Percentiles rank a stretch among this genome's conserved stretches.
Conservation (phyloP, 2,888 invertebrate genomes). For the Linnaemya vulpina region DNA sequence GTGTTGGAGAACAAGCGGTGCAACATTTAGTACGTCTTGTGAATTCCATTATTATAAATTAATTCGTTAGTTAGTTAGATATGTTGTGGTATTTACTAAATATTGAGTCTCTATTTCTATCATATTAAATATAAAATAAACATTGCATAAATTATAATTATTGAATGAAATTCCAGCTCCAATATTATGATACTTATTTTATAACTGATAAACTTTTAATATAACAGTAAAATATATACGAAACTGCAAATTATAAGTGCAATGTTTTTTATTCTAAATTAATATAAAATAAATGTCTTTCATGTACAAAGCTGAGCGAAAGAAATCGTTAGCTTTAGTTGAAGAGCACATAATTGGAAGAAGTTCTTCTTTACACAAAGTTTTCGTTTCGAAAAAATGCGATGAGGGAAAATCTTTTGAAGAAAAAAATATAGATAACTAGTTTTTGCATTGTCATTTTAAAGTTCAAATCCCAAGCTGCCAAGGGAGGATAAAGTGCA, state of each 20-base stretch:
- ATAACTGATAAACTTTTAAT: slow-evolving; percentile 1
- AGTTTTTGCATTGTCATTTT: too few relatives aligned
- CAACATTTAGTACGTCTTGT: too few relatives aligned
- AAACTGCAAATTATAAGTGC: slow-evolving; percentile 57
- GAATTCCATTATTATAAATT: not conserved
- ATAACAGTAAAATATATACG: slow-evolving; percentile 17
- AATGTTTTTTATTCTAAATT: slow-evolving; percentile 55
- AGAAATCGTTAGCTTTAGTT: not conserved
- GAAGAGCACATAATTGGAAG: not conserved
- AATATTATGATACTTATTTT: slow-evolving; percentile 39
- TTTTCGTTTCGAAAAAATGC: too few relatives aligned
- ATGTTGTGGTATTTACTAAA: slow-evolving; percentile 51
- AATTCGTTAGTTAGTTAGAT: slow-evolving; percentile 11
- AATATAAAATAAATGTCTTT: slow-evolving; percentile 48
- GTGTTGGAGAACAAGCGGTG: slow-evolving; percentile 3
- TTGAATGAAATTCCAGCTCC: slow-evolving; percentile 37
- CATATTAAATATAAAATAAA: slow-evolving; percentile 2
- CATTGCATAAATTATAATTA: slow-evolving; percentile 1
- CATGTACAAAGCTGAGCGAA: slow-evolving; percentile 12
- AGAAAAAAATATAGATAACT: too few relatives aligned
- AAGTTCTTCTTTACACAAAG: too few relatives aligned
- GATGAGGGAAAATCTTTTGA: too few relatives aligned
- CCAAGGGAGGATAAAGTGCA: too few relatives aligned
- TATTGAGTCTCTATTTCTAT: slow-evolving; percentile 31
- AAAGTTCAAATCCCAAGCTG: too few relatives aligned